Evolutionary conservation across 2,113 vertebrate genomes (phyloP), one percentile per base, ranked within the genome.

Genomic region (Calidris pugnax): DNA sequence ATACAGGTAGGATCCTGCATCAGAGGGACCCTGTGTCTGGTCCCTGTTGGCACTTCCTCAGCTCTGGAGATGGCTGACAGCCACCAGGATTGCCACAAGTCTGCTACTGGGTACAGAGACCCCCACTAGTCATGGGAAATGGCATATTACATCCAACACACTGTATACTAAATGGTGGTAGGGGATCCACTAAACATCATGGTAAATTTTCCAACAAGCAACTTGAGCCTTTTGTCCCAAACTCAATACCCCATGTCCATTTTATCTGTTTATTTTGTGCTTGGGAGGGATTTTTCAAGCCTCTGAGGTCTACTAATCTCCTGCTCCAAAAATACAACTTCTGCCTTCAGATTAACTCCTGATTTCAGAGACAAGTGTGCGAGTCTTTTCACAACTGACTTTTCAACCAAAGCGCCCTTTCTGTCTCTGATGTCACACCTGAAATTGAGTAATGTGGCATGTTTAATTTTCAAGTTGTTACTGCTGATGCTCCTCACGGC

Each of bases 61-160:
- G 43, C n/a, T 67, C 64, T 13, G 27, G 68, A 57, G 41, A 45
- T 2, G 30, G 32, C 12, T 60, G 45, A 15, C 27, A 20, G 51
- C 4, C 23, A 50, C 28, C 60, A 84, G 64, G 33, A 50, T 74
- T 2, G 11, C n/a, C 72, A 43, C 33, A n/a, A 50, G 15, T 27
- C 86, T 84, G 10, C 68, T 63, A 11, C 26, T 1, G 18, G 51
- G 20, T 41, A 62, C 28, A 47, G 41, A 69, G 30, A 45, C 63
- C 22, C 11, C 14, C 51, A 26, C 9, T 8, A 45, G 51, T 12
- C 83, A 37, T 3, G 0, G 12, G 45, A 30, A 74, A 28, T 4
- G 3, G 45, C 37, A 37, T 2, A 24, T 68, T 45, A 28, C 39
- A 35, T 18, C 13, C 1, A 0, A 56, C 27, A 13, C 20, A 1